phyloP scores from a whole-genome alignment of 2,113 vertebrate species.

The Plecturocebus donacophilus region DNA sequence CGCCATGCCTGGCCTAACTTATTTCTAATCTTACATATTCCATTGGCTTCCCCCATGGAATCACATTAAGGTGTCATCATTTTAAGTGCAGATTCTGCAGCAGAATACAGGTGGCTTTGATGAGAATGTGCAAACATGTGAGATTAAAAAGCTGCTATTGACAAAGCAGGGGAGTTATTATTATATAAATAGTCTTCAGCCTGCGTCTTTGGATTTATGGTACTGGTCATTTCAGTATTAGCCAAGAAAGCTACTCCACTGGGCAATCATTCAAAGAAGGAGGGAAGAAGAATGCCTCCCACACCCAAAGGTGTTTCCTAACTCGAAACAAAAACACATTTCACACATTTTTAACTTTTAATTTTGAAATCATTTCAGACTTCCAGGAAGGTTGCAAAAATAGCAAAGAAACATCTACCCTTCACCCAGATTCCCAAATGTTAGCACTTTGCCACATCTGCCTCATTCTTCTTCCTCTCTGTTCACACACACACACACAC shows the following conservation, averaged over 20 bases:
- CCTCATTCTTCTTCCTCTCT: not conserved
- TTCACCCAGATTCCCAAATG: not conserved
- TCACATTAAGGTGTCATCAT: not conserved
- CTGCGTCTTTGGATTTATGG: not conserved
- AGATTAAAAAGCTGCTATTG: not conserved
- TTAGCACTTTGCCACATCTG: not conserved
- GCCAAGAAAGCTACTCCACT: not conserved
- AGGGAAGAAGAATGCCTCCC: not conserved
- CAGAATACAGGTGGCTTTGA: not conserved
- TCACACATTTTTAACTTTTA: not conserved
- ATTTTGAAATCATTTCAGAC: slow-evolving; percentile 59
- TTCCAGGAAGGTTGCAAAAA: slow-evolving; percentile 58
- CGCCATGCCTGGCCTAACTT: not conserved
- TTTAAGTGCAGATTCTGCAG: not conserved
- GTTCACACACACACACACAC: not conserved
- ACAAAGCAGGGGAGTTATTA: not conserved
- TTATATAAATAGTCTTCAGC: not conserved
- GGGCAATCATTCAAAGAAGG: not conserved
- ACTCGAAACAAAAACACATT: not conserved
- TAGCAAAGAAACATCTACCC: not conserved
- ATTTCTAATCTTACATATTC: not conserved
- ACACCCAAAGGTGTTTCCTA: slow-evolving; percentile 11
- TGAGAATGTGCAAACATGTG: not conserved
- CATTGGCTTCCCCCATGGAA: not conserved
- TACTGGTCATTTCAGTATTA: not conserved